Percentiles rank a stretch among this genome's conserved stretches.
phyloP scores from a whole-genome alignment of 2,113 vertebrate species.

The Erpornis zantholeuca region DNA sequence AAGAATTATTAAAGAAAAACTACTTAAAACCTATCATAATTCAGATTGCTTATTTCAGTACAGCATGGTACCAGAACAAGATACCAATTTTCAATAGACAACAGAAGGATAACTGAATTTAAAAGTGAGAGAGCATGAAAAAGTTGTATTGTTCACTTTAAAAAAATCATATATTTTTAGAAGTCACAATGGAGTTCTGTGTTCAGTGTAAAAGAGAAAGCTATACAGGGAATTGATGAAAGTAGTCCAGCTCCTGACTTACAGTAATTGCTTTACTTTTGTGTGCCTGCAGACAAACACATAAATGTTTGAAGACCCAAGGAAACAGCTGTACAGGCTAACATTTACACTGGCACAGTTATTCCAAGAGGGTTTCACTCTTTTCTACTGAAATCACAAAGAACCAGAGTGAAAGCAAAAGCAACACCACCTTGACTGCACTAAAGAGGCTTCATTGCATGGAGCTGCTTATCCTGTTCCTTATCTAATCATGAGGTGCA shows the following conservation, averaged over 20 bases:
- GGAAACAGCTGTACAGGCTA: not conserved
- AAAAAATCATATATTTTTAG: not conserved
- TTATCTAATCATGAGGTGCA: not conserved
- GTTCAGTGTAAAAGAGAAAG: not conserved
- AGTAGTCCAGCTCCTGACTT: not conserved
- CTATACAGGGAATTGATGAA: not conserved
- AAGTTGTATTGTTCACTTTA: not conserved
- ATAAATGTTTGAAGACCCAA: not conserved
- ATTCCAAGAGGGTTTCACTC: not conserved
- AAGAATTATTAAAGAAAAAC: not conserved
- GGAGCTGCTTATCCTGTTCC: not conserved
- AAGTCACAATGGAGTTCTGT: not conserved
- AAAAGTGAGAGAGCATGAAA: not conserved
- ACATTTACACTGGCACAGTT: not conserved
- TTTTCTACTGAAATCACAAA: not conserved
- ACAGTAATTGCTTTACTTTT: slow-evolving; percentile 22
- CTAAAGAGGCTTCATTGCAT: not conserved
- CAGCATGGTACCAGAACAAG: not conserved
- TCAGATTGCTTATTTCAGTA: not conserved
- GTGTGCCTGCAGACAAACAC: not conserved
- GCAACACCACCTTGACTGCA: not conserved
- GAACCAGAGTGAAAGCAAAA: not conserved
- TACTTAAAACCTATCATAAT: not conserved
- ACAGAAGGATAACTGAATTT: not conserved
- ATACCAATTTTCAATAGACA: not conserved